Evolutionary conservation across 2,888 invertebrate genomes (phyloP).

Genomic region (Serrognathus titanus): DNA sequence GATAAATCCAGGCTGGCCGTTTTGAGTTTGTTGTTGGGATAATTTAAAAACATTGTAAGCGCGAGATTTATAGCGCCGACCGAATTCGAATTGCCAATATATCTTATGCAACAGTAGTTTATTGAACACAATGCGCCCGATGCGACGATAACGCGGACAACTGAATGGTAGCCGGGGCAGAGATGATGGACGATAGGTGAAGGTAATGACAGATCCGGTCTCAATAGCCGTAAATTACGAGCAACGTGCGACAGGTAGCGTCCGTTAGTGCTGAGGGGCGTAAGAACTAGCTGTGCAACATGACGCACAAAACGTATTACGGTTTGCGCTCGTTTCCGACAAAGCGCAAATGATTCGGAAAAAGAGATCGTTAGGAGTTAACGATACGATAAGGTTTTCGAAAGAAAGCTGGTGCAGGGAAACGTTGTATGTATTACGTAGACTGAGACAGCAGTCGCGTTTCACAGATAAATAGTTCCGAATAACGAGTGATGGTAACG

Average conservation of each 20-base stretch:
- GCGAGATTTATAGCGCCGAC: conserved; percentile 4
- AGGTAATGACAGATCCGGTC: conserved; percentile 41
- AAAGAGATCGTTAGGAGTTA: conserved; percentile 44
- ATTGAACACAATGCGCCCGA: conserved; percentile 29
- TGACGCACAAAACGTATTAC: conserved; percentile 42
- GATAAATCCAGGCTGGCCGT: no score
- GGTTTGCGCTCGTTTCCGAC: conserved; percentile 4
- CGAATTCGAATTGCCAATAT: conserved; percentile 19
- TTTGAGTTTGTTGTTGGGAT: no score
- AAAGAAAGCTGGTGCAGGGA: no score
- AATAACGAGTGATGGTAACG: conserved; percentile 13
- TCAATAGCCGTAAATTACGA: conserved; percentile 42
- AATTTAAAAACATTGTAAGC: no score
- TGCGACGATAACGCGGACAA: conserved; percentile 33
- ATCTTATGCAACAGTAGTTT: conserved; percentile 19
- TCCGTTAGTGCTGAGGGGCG: conserved; percentile 26
- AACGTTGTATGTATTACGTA: no score
- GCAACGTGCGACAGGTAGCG: conserved; percentile 39
- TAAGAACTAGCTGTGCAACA: conserved; percentile 20
- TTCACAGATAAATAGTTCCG: conserved; percentile 14
- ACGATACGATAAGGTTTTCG: conserved; percentile 40
- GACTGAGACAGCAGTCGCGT: conserved; percentile 28
- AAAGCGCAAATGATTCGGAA: conserved; percentile 40
- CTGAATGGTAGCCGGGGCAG: conserved; percentile 35
- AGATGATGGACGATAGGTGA: conserved; percentile 39